Base-by-base conservation (phyloP, 2,113 vertebrate species). In the Tetrax tetrax region DNA sequence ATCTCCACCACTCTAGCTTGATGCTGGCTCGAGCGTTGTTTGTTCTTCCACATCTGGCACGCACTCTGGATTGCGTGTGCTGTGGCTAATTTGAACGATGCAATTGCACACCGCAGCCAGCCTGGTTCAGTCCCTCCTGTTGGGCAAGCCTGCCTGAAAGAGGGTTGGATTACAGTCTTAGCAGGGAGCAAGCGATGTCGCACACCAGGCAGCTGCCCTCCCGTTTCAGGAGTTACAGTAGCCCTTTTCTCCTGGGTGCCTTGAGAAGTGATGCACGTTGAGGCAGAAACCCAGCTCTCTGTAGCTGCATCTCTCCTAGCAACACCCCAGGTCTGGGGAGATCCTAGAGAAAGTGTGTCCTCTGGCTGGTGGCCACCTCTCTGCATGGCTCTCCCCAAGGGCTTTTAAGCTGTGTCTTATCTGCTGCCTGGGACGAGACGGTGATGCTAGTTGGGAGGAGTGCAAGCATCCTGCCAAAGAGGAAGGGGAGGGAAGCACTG, bases 11-110 rank as follows among this genome's bases (percentile, higher is more conserved):
- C 69, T 83, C 70, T n/a, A 18, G 65, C 78, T 93, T 59, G 94
- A 69, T 57, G 78, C 61, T 94, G 93, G 89, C 87, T 95, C 1
- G 0, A 65, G 48, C 31, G 87, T n/a, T 93, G 85, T 91, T 96
- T 93, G 81, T 93, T 91, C 87, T 91, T 88, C 77, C 93, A 94
- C 91, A 93, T 89, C 94, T 94, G 93, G 91, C 95, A 94, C 6
- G 2, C 37, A 4, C 57, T 91, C 74, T 0, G 0, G 74, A 76
- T 95, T 1, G 2, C 48, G 61, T 70, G 45, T 15, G 65, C 89
- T 78, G 79, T 21, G 17, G 83, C 65, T 89, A 89, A 93, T 95
- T 78, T 76, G 87, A 85, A 74, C 79, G 74, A 96, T 53, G 53
- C 83, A 89, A 75, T 25, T 81, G 87, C 51, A 78, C 0, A 4